Base-by-base conservation (phyloP, 2,113 vertebrate genomes). In the Eulemur rufifrons region DNA sequence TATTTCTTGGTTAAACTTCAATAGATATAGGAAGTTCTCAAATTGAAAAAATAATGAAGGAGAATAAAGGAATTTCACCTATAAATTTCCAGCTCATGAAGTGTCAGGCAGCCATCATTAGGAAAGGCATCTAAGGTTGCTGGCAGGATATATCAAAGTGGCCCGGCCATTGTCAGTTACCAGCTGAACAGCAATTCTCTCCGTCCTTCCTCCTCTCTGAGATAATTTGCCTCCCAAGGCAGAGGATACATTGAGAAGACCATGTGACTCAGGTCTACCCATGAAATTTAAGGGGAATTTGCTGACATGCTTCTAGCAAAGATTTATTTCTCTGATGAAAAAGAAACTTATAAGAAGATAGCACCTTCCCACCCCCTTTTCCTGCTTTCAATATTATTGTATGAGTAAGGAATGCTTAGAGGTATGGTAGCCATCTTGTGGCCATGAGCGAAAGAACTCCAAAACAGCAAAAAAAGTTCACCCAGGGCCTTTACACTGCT, bases 1-100 rank as follows among this genome's bases (percentile, higher is more conserved):
- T 64, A 74, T 13, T 82, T 90, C 12, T 32, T 92, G 34, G n/a
- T n/a, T 77, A 85, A 94, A 71, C 5, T 78, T 92, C 45, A 85
- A 86, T 6, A 29, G 6, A 66, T 74, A 18, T 1, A 64, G 39
- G 32, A 80, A n/a, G 34, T 91, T 63, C 39, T 89, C 71, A 15
- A 85, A 56, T 32, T 71, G 54, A 89, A 32, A 23, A 63, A 59
- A 29, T 84, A 88, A 61, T n/a, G 85, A 71, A 64, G 63, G 32
- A 47, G 2, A 52, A 63, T 18, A 77, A 83, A 88, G 15, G 42
- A 82, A 77, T 27, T 87, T 69, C 27, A 52, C 15, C 52, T 54
- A 63, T 69, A 88, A 77, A 92, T 83, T 76, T 74, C 25, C 27
- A 56, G 37, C 13, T 89, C 64, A 64, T 92, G 37, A 78, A 66